These are phyloP conservation scores for Martes flavigula DNA, from an alignment of 2,797 vertebrate genomes.

Conservation along the genomic window DNA sequence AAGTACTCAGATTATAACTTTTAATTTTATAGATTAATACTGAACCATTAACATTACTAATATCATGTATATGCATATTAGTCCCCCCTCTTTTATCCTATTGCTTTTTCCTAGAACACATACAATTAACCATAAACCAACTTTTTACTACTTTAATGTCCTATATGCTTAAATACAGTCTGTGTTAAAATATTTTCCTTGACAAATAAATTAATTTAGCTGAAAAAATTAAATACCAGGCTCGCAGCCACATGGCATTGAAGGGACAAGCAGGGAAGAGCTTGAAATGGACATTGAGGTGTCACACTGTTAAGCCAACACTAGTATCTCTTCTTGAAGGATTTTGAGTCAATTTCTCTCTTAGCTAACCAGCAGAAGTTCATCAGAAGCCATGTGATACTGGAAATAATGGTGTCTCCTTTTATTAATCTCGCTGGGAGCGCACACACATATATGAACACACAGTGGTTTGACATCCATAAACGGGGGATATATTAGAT, in stretches of 20 bases:
- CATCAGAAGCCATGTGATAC: neutral
- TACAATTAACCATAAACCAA: neutral
- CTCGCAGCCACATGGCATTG: neutral
- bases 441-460: rapidly evolving
- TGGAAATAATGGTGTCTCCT: neutral
- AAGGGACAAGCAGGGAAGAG: neutral
- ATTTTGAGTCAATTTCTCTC: neutral
- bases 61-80: neutral
- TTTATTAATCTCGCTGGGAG: neutral
- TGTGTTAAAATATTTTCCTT: neutral
- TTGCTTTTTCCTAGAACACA: neutral
- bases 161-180: neutral
- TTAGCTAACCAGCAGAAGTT: neutral
- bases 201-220: neutral
- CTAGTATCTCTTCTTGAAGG: neutral
- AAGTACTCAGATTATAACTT: neutral
- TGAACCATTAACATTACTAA: neutral
- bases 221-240: neutral
- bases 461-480: neutral
- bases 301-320: neutral
- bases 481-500: neutral
- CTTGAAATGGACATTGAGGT: neutral
- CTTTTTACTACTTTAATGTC: neutral
- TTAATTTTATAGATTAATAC: neutral
- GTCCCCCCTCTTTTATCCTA: neutral